Conservation (phyloP, 1,140 invertebrate species). For the Heliothis subflexa region DNA sequence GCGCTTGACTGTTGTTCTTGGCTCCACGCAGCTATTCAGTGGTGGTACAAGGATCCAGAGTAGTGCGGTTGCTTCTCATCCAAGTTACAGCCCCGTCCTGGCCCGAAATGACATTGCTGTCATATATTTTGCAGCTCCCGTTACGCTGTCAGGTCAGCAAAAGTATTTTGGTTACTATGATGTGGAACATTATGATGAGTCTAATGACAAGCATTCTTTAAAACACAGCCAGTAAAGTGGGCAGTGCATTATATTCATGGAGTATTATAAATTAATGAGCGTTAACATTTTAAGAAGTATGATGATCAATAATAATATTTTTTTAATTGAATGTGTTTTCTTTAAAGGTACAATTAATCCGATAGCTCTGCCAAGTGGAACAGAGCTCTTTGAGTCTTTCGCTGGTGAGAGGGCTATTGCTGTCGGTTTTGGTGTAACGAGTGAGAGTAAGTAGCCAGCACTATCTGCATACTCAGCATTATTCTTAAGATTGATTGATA, state of each 20-base stretch:
- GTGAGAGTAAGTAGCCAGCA: slow-evolving; percentile 51
- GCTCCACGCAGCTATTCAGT: slow-evolving; percentile 58
- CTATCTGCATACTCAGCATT: no score
- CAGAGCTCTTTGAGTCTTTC: slow-evolving; percentile 51
- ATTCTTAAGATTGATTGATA: no score
- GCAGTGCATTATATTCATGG: no score
- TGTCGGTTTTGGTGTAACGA: slow-evolving; percentile 57
- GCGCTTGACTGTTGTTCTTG: slow-evolving; percentile 61
- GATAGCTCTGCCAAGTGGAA: slow-evolving; percentile 53
- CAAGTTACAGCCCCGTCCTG: slow-evolving; percentile 52
- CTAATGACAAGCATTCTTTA: no score
- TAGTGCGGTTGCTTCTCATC: slow-evolving; percentile 56
- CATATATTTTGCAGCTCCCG: slow-evolving; percentile 64
- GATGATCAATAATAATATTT: no score
- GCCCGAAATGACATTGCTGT: slow-evolving; percentile 78
- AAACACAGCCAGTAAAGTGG: no score
- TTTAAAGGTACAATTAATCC: slow-evolving; percentile 56
- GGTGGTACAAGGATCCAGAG: slow-evolving; percentile 59
- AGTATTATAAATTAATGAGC: no score
- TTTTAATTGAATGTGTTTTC: neutral
- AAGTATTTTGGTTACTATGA: no score
- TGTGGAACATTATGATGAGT: neutral
- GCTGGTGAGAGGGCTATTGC: slow-evolving; percentile 53
- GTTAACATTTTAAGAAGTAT: no score
- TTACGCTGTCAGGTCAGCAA: slow-evolving; percentile 58